These are phyloP conservation scores for Chauna torquata DNA, from an alignment of 2,113 vertebrate genomes.

Conservation along the genomic window DNA sequence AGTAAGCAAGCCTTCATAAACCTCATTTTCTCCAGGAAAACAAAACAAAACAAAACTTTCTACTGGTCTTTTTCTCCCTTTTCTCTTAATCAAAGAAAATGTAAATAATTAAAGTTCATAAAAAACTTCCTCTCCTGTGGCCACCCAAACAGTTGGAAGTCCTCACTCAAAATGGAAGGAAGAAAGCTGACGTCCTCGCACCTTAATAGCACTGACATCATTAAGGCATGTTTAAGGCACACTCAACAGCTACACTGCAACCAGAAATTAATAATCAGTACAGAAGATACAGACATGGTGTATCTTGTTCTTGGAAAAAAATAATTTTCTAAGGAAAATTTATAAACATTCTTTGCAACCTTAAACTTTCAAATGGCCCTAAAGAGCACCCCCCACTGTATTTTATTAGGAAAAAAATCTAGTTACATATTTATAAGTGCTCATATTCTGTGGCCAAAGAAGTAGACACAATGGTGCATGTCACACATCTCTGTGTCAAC, in stretches of 20 bases:
- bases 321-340: neutral
- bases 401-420: neutral
- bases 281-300: neutral
- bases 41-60: neutral
- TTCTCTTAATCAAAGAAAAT: neutral
- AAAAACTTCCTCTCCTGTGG: neutral
- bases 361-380: neutral
- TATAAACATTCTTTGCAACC: neutral
- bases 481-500: neutral
- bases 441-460: neutral
- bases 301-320: neutral
- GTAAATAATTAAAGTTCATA: neutral
- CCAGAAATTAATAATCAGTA: neutral
- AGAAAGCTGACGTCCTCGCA: neutral
- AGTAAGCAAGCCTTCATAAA: neutral
- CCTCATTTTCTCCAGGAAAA: neutral
- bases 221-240: neutral
- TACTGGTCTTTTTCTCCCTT: neutral
- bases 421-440: neutral
- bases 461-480: neutral
- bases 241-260: neutral
- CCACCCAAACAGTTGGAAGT: neutral
- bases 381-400: neutral
- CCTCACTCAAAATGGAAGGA: neutral
- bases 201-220: neutral